Evolutionary conservation across 2,797 vertebrate species (phyloP), one percentile per base, ranked within the genome.

Genomic region (Halcyon chelicuti): DNA sequence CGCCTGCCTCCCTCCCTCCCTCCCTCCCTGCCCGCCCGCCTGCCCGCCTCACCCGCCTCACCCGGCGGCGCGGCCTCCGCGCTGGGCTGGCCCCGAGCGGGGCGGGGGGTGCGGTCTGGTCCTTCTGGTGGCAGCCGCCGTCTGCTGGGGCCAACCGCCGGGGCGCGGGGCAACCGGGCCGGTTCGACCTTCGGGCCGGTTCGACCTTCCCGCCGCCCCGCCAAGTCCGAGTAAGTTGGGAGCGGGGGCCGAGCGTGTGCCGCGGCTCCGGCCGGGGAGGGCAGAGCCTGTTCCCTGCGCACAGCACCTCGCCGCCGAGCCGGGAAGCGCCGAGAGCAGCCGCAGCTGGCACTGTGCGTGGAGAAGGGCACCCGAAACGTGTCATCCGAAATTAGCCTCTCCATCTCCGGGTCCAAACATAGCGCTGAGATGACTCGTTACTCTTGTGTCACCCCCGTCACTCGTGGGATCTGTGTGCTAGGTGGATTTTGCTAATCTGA

Each of bases 271-370:
- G 54, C 26, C 54, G 51, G 58, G 21, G 57, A 12, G 49, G 60
- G 49, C 39, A 72, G 84, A 90, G 63, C n/a, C 31, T 0, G 76
- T 3, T 28, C 21, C 29, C n/a, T n/a, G 83, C 78, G 0, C 51
- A 3, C 76, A 3, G 0, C 31, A 2, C 11, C 47, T 31, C 25
- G 2, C 51, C 15, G 57, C 51, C 44, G 28, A 2, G 11, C 0
- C 12, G 23, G 67, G 66, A 21, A 10, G 54, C 12, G 44, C 44
- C 35, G 21, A 4, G 57, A 81, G 12, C 80, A 52, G 86, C 90
- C 82, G 94, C 63, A 13, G 84, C 63, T 5, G 67, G 5, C 80
- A 7, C 75, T 40, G 33, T 7, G 2, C 26, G n/a, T 14, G 60
- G 29, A 14, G 58, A 19, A 16, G 42, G 44, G 71, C 54, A 54